Evolutionary conservation across 1,140 invertebrate genomes (phyloP), one percentile per base, ranked within the genome.

Genomic region (Brachionus manjavacas): DNA sequence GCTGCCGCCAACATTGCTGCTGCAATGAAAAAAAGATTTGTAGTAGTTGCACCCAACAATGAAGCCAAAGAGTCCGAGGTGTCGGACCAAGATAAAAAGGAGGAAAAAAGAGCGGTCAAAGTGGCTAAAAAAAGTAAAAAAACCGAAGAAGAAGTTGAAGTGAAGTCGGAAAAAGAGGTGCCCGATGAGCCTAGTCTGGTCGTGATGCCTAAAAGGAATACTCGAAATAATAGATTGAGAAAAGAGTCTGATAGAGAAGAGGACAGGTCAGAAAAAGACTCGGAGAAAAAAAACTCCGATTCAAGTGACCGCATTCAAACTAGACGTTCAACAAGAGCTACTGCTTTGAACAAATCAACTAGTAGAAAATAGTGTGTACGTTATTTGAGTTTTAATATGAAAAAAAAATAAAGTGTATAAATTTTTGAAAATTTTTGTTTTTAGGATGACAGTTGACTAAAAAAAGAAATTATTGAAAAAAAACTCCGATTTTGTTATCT

Each of bases 21-120:
- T 23, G 79, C 79, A 0, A 81, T 81, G 79, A 81, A 81, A 35
- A 81, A 81, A 68, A 8, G 79, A 64, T 81, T 81, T 60, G 79
- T 81, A 4, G 52, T 81, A 39, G 79, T 81, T 11, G 72, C 72
- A 12, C 39, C 70, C 0, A 68, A 68, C 16, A 68, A 11, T 16
- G 66, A 68, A 68, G 23, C 12, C 39, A 41, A 72, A 16, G 35
- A 72, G 39, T 41, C 68, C 16, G 35, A 72, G 12, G 16, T 11
- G 6, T 9, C 35, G n/a, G 16, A 41, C 14, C 31, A 72, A 1
- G 68, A 72, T 20, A 72, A 39, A 41, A 35, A 43, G 16, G 39
- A 72, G 39, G 35, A 72, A 4, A 72, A 72, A 72, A 72, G 46
- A 16, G 0, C n/a, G 16, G 4, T 16, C 0, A 72, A n/a, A n/a